phyloP scores from a whole-genome alignment of 1,140 invertebrate genomes.

The Melitaea cinxia region DNA sequence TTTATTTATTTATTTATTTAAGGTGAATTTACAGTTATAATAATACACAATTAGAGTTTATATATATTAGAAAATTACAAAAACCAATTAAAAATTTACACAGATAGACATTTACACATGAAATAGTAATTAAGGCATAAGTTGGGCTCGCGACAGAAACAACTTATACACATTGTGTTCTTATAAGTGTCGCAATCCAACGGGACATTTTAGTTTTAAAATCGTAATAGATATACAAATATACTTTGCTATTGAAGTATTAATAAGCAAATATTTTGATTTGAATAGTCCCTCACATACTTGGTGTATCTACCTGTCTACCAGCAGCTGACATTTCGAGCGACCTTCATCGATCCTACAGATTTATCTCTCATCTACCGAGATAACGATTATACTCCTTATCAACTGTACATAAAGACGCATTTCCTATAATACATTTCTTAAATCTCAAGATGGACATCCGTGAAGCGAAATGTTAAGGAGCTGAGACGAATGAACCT shows the following conservation, averaged over 20 bases:
- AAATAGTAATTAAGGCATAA: no score
- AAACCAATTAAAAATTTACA: no score
- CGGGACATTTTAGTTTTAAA: no score
- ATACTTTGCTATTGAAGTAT: neutral
- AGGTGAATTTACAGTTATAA: no score
- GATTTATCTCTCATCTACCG: constrained; percentile 21
- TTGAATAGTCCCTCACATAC: constrained; percentile 15
- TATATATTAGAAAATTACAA: no score
- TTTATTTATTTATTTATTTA: no score
- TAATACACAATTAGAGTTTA: no score
- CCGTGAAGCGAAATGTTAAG: constrained; percentile 15
- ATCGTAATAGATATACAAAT: no score
- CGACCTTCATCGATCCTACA: constrained; percentile 37
- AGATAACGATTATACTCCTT: constrained; percentile 13
- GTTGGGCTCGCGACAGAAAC: no score
- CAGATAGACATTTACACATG: no score
- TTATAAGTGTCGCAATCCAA: no score
- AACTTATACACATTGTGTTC: no score
- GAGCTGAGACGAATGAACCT: neutral
- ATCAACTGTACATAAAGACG: neutral
- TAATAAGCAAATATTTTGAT: neutral
- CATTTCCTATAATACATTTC: neutral
- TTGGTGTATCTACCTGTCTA: constrained; percentile 29
- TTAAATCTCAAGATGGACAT: neutral
- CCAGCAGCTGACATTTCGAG: constrained; percentile 35